A percentile compares a stretch with the other conserved stretches of the same genome.
These are phyloP conservation scores for Hiodon tergisus DNA, from an alignment of 2,113 vertebrate species.

Conservation along the genomic window DNA sequence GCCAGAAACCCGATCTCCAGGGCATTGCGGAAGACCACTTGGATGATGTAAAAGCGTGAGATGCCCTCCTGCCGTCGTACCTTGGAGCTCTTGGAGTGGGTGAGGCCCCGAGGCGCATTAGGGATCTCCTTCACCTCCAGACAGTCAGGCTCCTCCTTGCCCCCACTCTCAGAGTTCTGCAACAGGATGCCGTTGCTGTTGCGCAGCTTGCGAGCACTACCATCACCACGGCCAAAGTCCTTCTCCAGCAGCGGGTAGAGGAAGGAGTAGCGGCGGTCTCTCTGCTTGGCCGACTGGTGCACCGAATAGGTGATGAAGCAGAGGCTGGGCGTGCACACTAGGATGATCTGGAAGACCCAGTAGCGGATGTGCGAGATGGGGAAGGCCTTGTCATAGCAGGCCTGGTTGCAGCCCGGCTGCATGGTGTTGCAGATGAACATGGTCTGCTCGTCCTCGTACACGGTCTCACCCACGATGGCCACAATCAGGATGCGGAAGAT, in stretches of 20 bases:
- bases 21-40: too few species aligned
- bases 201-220: conserved; percentile 51
- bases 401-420: conserved; percentile 54
- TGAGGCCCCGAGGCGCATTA: conserved; percentile 49
- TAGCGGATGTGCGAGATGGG: too few species aligned
- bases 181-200: conserved; percentile 64
- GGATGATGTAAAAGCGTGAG: conserved; percentile 77
- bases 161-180: conserved; percentile 50
- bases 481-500: conserved; percentile 88
- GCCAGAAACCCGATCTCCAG: too few species aligned
- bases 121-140: conserved; percentile 71
- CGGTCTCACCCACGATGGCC: conserved; percentile 81
- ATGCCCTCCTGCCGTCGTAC: conserved; percentile 71
- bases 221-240: conserved; percentile 54
- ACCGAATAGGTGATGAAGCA: conserved; percentile 78
- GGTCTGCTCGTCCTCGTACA: conserved; percentile 82
- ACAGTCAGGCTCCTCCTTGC: conserved; percentile 66
- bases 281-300: conserved; percentile 78
- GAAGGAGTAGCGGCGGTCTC: conserved; percentile 69
- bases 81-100: conserved; percentile 63
- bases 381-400: too few species aligned
- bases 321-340: too few species aligned
- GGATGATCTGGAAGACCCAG: too few species aligned
- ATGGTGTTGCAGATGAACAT: conserved; percentile 86
- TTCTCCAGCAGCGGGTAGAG: conserved; percentile 70